phyloP scores from a whole-genome alignment of 2,113 vertebrate species.

The Macquaria australasica region DNA sequence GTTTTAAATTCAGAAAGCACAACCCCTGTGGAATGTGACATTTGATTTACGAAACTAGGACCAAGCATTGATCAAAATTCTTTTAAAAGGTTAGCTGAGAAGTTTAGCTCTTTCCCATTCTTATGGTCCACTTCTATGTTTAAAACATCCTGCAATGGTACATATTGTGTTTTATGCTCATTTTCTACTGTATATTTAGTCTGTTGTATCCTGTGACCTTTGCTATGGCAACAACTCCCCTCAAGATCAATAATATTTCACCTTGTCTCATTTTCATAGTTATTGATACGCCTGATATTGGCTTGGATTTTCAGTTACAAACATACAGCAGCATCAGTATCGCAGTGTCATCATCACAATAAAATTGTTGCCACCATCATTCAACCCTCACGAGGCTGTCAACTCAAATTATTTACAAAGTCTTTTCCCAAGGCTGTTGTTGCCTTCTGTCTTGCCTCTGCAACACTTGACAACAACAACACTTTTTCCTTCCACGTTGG shows the following conservation, averaged over 20 bases:
- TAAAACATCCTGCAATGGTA: not conserved
- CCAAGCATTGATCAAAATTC: not conserved
- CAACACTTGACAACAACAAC: slow-evolving; percentile 11
- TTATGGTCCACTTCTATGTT: not conserved
- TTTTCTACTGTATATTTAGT: not conserved
- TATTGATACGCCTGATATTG: slow-evolving; percentile 1
- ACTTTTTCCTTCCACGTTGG: slow-evolving; percentile 19
- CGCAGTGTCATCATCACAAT: slow-evolving; percentile 1
- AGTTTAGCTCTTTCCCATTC: not conserved
- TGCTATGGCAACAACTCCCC: not conserved
- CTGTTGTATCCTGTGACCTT: slow-evolving; percentile 1
- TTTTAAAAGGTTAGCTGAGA: not conserved
- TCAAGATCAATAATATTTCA: slow-evolving; percentile 15
- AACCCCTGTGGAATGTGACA: not conserved
- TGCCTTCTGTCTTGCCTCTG: slow-evolving; percentile 17
- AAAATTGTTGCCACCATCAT: slow-evolving; percentile 9
- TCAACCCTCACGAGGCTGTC: slow-evolving; percentile 33
- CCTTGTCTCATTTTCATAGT: not conserved
- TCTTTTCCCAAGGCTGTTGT: slow-evolving; percentile 33
- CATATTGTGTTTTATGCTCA: not conserved
- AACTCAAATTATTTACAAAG: slow-evolving; percentile 46
- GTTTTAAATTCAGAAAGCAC: not conserved
- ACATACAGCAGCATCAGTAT: not conserved
- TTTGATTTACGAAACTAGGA: not conserved
- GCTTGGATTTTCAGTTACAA: not conserved